A percentile compares a stretch with the other conserved stretches of the same genome.
phyloP scores from a whole-genome alignment of 2,113 vertebrate species.

The Zosterops borbonicus region DNA sequence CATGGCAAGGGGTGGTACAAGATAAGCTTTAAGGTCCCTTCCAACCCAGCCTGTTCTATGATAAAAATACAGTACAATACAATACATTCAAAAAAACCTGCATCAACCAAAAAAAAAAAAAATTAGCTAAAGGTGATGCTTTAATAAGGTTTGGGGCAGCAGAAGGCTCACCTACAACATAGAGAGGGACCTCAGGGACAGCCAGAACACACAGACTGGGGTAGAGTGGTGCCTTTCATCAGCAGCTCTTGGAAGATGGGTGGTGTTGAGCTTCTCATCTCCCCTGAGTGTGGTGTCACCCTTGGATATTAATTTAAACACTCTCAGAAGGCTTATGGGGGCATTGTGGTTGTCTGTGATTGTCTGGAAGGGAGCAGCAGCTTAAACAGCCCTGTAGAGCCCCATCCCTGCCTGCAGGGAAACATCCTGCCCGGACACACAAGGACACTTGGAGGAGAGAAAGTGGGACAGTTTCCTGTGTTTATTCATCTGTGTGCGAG shows the following conservation, averaged over 20 bases:
- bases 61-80: not conserved
- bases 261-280: not conserved
- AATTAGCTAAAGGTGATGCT: not conserved
- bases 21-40: not conserved
- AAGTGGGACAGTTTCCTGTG: not conserved
- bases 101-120: too few species aligned
- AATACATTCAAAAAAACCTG: not conserved
- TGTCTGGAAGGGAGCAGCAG: not conserved
- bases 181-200: not conserved
- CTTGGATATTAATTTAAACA: not conserved
- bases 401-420: not conserved
- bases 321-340: rapidly evolving
- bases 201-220: not conserved
- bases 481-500: not conserved
- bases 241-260: not conserved
- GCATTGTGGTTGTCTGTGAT: not conserved
- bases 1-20: too few species aligned
- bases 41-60: not conserved
- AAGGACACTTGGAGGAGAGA: not conserved
- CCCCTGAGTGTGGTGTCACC: not conserved
- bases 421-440: not conserved
- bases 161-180: not conserved
- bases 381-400: not conserved
- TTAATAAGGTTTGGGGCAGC: not conserved
- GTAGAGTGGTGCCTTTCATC: not conserved